Evolutionary conservation across 1,140 invertebrate species (phyloP), one percentile per base, ranked within the genome.

Genomic region (Rhopalosiphum maidis): DNA sequence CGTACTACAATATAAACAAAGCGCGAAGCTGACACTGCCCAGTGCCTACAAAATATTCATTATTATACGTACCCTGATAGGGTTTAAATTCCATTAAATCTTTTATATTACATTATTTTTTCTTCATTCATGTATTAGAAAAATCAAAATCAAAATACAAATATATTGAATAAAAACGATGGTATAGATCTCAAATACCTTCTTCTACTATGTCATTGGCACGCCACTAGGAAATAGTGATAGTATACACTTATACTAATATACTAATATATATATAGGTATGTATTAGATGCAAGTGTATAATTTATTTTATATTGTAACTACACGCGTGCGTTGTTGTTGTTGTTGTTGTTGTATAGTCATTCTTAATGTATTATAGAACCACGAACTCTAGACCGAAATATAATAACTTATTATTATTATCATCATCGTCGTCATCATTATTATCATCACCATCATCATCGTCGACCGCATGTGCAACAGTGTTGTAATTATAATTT

Each of bases 291-390:
- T 8, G 15, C 60, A 4, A 77, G 60, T 77, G 30, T 77, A 77
- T 77, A 77, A 77, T 77, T 77, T 77, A n/a, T n/a, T 77, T n/a
- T 77, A 77, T n/a, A 77, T 77, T 77, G n/a, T n/a, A 77, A 21
- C 60, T 77, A 18, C 4, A 77, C 3, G 30, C 30, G 60, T 77
- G 5, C 15, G n/a, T 77, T 68, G 30, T 68, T 51, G 48, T 51
- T 51, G 48, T 48, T 68, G 30, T 68, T n/a, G 60, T 77, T 77
- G 60, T 77, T 77, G 60, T 77, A 77, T 77, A 77, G 60, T 77
- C 60, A 77, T 77, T n/a, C 30, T 77, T 77, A 77, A 77, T 4
- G 60, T 21, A 77, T 77, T 6, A 77, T 77, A n/a, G 15, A 77
- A n/a, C 60, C 48, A 51, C 48, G 48, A 51, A 51, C 48, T 51